Base-by-base conservation (phyloP, 2,888 invertebrate genomes). In the Xanthorhoe designata region DNA sequence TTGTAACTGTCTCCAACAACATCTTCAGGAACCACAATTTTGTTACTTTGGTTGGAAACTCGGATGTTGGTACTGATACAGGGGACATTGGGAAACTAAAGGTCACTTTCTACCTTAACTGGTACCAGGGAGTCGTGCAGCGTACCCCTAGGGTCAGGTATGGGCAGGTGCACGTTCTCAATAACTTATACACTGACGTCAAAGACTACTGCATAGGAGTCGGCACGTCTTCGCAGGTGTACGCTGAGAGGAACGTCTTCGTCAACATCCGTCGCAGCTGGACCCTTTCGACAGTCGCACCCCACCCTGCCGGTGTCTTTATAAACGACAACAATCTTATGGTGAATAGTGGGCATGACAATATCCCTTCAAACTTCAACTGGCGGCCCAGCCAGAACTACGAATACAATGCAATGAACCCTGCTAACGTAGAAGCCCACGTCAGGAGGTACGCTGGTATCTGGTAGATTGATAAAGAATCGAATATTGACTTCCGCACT, bases 1-100 rank as follows among this genome's bases (percentile, higher is more conserved):
- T 45, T 32, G 60, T 72, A 42, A 47, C 72, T 0, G 56, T 72
- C n/a, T 72, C 72, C 10, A 64, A 72, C 60, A 69, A 47, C 50
- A 62, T 72, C 35, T 72, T 72, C 58, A 68, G 72, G 9, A 72
- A 72, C 52, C 69, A 69, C 57, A 57, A 68, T 45, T 42, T 60
- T 0, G 63, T 63, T 18, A 66, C 54, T 19, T 19, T 72, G 13
- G 59, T 69, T 10, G 72, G 72, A 18, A 63, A 68, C 57, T 47
- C 10, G 5, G 69, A 69, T 24, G 61, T 51, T 57, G 64, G 58
- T 0, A 42, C 38, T 9, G 38, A 42, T 10, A 13, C 13, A 9
- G 38, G 38, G 13, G 72, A 72, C 15, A n/a, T n/a, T 6, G 72
- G 72, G 24, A 66, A 59, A 18, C 64, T 72, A 13, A 66, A 65